Percentiles rank a stretch among this genome's conserved stretches.
phyloP scores from a whole-genome alignment of 2,797 vertebrate genomes.

The Amphiprion clarkii region DNA sequence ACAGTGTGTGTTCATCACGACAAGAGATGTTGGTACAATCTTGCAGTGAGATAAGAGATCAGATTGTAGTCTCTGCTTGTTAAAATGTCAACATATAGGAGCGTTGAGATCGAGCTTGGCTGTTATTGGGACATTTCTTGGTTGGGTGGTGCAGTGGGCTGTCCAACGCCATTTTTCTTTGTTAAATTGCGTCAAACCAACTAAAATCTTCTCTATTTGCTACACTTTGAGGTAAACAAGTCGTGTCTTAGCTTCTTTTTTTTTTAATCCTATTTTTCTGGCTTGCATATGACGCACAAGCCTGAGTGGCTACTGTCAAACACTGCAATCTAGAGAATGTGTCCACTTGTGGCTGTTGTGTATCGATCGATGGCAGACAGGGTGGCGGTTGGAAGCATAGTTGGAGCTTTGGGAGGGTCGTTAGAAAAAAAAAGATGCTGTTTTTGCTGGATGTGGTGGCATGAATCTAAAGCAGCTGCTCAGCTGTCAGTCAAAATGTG shows the following conservation, averaged over 20 bases:
- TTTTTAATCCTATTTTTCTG: neutral
- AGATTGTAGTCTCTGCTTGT: neutral
- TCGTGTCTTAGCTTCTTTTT: neutral
- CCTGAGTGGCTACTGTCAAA: neutral
- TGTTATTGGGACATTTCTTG: too few relatives aligned
- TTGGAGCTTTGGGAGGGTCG: neutral
- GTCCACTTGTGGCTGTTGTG: neutral
- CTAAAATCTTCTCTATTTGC: neutral
- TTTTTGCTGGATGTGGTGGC: conserved; percentile 4
- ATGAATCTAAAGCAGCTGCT: conserved; percentile 26
- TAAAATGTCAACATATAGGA: neutral
- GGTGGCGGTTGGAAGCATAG: neutral
- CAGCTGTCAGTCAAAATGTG: conserved; percentile 1
- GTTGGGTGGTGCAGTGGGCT: too few relatives aligned
- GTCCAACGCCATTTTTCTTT: too few relatives aligned
- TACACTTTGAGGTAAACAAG: neutral
- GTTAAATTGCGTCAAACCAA: neutral
- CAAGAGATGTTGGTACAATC: neutral
- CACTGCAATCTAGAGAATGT: neutral
- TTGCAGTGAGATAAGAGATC: conserved; percentile 2
- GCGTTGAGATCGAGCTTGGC: too few relatives aligned
- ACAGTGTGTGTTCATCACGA: conserved; percentile 21
- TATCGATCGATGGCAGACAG: conserved; percentile 13
- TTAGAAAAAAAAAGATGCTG: neutral
- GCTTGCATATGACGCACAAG: neutral